Base-by-base conservation (phyloP, 2,113 vertebrate genomes). In the Micronisus gabar region DNA sequence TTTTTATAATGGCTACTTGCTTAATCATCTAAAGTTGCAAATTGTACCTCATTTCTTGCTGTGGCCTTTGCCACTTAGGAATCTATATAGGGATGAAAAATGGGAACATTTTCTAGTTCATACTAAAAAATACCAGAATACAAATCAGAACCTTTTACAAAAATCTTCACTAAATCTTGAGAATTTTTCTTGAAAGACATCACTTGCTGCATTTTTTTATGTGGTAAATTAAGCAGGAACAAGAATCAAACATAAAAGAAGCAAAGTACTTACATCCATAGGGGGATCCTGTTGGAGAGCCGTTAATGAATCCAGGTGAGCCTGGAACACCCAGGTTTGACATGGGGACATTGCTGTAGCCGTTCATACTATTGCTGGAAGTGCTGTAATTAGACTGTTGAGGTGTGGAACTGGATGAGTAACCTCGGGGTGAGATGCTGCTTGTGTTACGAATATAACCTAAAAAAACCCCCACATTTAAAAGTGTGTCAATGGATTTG, bases 271-370 rank as follows among this genome's bases (percentile, higher is more conserved):
- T 97, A 99, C 99, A 97, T 98, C 99, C 99, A 10, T 99, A 99
- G n/a, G 99, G 99, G 4, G 99, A 99, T 74, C 98, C 98, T 5
- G 99, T 99, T 7, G 99, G 99, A 26, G 99, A 99, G 94, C 99
- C 99, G 15, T 99, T 99, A 88, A 99, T 99, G 97, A 99, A 99
- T 7, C 99, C 99, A 3, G 99, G 99, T 2, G 99, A 99, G 18
- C 99, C 99, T 1, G 99, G 99, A 6, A 99, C 99, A 1, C 99
- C 99, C 95, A 99, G 98, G 93, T 99, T 99, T 72, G 98, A 99
- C 99, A 99, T 99, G 78, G 99, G 99, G 78, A 99, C 99, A 1
- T 99, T 99, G 95, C 99, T 99, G 94, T 99, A 99, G 80, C 99
- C 99, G 0, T 99, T 99, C 99, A 99, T 99, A 41, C 99, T 99